Evolutionary conservation across 2,888 invertebrate species (phyloP).

Genomic region (Parthenolecanium corni): DNA sequence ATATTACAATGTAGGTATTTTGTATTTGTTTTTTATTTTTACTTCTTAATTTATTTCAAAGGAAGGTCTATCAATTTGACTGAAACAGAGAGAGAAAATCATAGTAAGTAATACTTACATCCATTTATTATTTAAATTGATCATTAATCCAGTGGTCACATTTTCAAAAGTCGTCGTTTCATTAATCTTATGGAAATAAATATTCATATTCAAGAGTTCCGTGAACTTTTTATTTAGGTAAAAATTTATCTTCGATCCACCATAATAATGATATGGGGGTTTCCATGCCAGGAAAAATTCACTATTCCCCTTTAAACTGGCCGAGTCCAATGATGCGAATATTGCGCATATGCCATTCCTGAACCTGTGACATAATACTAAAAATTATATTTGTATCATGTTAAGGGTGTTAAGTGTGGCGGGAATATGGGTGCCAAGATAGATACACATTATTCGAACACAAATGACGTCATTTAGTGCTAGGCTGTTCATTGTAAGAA

Average conservation of each 20-base stretch:
- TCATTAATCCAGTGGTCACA: conserved; percentile 44
- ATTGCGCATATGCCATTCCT: conserved; percentile 27
- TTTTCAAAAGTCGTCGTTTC: conserved; percentile 40
- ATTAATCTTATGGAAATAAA: conserved; percentile 42
- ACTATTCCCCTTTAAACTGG: conserved; percentile 19
- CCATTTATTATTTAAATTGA: conserved; percentile 49
- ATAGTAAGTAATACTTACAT: conserved; percentile 32
- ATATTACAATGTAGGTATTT: too few relatives aligned
- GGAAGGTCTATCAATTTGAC: too few relatives aligned
- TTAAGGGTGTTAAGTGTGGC: too few relatives aligned
- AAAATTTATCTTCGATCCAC: conserved; percentile 23
- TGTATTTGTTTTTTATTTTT: too few relatives aligned
- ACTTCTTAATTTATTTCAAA: too few relatives aligned
- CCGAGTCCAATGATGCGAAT: conserved; percentile 24
- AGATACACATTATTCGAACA: too few relatives aligned
- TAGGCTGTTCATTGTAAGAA: too few relatives aligned
- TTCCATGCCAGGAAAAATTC: conserved; percentile 29
- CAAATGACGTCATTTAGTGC: too few relatives aligned
- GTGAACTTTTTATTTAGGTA: conserved; percentile 12
- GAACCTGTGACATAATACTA: conserved; percentile 24
- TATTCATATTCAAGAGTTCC: conserved; percentile 26
- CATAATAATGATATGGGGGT: conserved; percentile 19
- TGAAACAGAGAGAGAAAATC: too few relatives aligned
- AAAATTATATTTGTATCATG: too few relatives aligned
- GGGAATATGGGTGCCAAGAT: too few relatives aligned